Base-by-base conservation (phyloP, 2,888 invertebrate species). In the Melinopterus prodromus region DNA sequence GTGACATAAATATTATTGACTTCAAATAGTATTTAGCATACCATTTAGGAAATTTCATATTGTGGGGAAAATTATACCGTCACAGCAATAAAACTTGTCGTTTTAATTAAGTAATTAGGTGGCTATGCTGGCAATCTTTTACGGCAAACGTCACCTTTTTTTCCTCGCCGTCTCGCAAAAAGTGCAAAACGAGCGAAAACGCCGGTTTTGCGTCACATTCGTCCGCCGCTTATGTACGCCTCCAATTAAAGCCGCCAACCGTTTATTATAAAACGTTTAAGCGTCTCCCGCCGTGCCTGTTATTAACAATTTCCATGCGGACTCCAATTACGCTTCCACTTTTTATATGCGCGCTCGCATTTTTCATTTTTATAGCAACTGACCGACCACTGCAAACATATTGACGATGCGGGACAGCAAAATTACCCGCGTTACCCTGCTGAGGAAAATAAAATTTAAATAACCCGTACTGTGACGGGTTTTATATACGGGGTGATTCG, bases 191-290 rank as follows among this genome's bases (percentile, higher is more conserved):
- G 53, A 53, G 53, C 12, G 53, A 53, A 53, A 53, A 53, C 53
- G 53, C 12, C 53, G 9, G 53, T 12, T 53, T 53, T 53, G 53
- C 53, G 53, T 53, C 53, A 53, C 53, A 53, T 53, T 53, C 53
- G 53, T 53, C 53, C 53, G 53, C 53, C 53, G 5, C 53, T 53
- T 53, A 53, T 53, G 53, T 53, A 53, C 26, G 26, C 53, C 53
- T 9, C 53, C 53, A 53, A 53, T 53, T 53, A 53, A 53, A 53
- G 53, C 53, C 53, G 53, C 53, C 53, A 53, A 53, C 53, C 53
- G 53, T 53, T 53, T 53, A 53, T 53, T 53, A 53, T 53, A 53
- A 53, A 53, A 53, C 53, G 53, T 53, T 53, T 53, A 53, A 53
- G 53, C 53, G 53, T 53, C 53, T 53, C 53, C 53, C 53, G 53